Evolutionary conservation across 2,888 invertebrate genomes (phyloP), one percentile per base, ranked within the genome.

Genomic region (Cyaniris semiargus): DNA sequence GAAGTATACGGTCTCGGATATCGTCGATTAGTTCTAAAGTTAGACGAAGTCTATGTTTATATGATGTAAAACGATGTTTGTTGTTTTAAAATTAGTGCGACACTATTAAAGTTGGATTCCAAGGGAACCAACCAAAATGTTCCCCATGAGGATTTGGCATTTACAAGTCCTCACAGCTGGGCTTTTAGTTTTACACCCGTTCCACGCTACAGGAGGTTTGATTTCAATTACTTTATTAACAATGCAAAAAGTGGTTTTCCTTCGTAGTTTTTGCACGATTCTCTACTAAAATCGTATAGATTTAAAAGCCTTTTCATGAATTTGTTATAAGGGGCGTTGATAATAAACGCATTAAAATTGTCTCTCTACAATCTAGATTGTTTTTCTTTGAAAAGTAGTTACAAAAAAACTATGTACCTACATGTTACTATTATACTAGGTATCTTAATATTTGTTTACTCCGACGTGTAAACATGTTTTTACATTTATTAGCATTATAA

Each of bases 1-100:
- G 88, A 86, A 89, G 88, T 91, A 89, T 87, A 85, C 83, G 83
- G 82, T 84, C 81, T 83, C 81, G 83, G 83, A 82, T 81, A 83
- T 79, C 81, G 81, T 80, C 82, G 83, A 83, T 83, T 82, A 82
- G 83, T 85, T 81, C 80, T 80, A 82, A 82, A 79, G 83, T 79
- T 84, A 85, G 82, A 86, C 89, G 88, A 88, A 90, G 88, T 86
- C 79, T 82, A 83, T 82, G 84, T 74, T 84, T 82, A 81, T 78
- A 85, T 85, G 85, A 82, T 85, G 85, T 84, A 84, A 82, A 44
- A 44, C 44, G 80, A 79, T 81, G 80, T 84, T 78, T 70, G 77
- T 78, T 77, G 78, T 78, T 78, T 78, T 79, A 66, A 27, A 15
- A 72, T 48, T 18, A 23, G 21, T 15, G 74, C 53, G 18, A 74